A percentile compares a stretch with the other conserved stretches of the same genome.
phyloP scores from a whole-genome alignment of 2,888 invertebrate species.

The Seladonia tumulorum region DNA sequence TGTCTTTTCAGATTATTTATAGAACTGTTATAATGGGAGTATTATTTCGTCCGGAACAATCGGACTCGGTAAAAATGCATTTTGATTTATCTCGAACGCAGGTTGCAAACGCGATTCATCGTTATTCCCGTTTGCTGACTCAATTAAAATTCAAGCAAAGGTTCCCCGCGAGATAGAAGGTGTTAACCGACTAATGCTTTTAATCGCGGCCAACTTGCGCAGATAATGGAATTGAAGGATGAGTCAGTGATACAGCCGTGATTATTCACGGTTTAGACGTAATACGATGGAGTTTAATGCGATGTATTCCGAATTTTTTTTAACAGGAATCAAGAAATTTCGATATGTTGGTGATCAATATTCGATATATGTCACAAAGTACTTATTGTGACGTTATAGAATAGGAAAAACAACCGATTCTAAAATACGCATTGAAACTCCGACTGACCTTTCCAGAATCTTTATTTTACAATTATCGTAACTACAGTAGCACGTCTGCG shows the following conservation, averaged over 20 bases:
- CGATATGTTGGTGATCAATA: not conserved
- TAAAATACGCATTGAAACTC: not conserved
- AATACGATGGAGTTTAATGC: slow-evolving; percentile 34
- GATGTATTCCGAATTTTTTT: slow-evolving; percentile 1
- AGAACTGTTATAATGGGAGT: not conserved
- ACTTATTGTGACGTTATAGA: not conserved
- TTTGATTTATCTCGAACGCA: not conserved
- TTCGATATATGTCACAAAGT: not conserved
- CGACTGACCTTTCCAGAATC: too few species aligned
- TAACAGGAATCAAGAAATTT: not conserved
- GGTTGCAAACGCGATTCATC: not conserved
- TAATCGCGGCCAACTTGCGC: slow-evolving; percentile 1
- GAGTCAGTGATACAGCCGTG: slow-evolving; percentile 43
- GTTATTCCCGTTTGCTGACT: not conserved
- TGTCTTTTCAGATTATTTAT: not conserved
- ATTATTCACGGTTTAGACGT: slow-evolving; percentile 45
- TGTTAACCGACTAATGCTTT: not conserved
- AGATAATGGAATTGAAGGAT: slow-evolving; percentile 25
- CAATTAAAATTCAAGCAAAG: not conserved
- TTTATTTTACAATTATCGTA: too few species aligned
- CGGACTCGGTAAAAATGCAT: not conserved
- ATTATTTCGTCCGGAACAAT: not conserved
- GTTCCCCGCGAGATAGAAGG: not conserved
- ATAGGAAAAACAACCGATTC: not conserved
- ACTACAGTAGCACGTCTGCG: too few species aligned